A percentile compares a stretch with the other conserved stretches of the same genome.
These are phyloP conservation scores for Corvus cornix DNA, from an alignment of 2,113 vertebrate species.

Conservation along the genomic window DNA sequence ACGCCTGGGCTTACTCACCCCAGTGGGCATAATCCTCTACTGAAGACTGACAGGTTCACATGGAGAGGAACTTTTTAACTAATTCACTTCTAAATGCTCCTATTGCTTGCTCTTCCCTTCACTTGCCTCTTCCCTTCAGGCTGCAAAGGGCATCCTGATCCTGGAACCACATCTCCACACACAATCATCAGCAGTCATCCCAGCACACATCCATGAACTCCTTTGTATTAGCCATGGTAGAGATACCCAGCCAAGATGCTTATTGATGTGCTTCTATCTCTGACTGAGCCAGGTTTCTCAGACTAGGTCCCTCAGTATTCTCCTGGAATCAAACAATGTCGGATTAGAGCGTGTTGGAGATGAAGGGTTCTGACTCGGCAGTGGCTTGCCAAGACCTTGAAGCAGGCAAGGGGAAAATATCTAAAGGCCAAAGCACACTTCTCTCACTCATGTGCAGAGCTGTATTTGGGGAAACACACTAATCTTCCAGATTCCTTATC, in stretches of 20 bases:
- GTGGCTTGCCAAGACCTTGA: neutral
- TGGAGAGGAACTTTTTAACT: conserved; percentile 67
- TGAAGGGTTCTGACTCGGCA: neutral
- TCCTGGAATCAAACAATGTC: neutral
- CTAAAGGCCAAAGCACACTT: neutral
- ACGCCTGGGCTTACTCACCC: conserved; percentile 70
- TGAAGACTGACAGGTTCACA: conserved; percentile 79
- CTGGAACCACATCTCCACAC: neutral
- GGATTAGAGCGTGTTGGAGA: accelerated
- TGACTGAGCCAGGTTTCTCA: neutral
- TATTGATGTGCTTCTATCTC: neutral
- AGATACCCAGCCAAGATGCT: neutral
- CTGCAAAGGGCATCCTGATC: neutral
- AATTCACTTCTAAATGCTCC: conserved; percentile 26
- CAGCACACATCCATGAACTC: neutral
- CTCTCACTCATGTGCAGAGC: neutral
- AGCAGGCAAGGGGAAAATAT: neutral
- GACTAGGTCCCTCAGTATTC: neutral
- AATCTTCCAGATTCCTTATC: neutral
- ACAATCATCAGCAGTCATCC: accelerated
- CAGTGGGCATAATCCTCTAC: conserved; percentile 74
- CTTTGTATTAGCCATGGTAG: neutral
- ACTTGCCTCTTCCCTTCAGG: neutral
- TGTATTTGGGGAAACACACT: neutral
- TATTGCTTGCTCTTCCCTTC: neutral